A percentile compares a stretch with the other conserved stretches of the same genome.
These are phyloP conservation scores for Xestia c-nigrum DNA, from an alignment of 2,888 invertebrate genomes.

Conservation along the genomic window DNA sequence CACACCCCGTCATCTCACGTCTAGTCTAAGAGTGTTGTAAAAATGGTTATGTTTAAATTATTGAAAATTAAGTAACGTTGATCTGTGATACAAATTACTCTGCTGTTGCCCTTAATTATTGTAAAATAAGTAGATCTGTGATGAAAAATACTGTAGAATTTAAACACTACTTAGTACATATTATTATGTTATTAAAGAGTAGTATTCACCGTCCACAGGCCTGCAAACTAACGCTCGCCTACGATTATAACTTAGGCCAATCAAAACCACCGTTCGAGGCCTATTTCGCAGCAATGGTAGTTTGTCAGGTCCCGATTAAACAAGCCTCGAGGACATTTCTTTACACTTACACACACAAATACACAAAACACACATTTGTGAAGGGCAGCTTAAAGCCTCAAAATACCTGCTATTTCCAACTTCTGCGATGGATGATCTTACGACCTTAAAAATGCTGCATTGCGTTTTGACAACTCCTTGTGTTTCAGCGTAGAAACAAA, in stretches of 20 bases:
- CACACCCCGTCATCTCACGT: too few species aligned
- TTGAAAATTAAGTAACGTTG: too few species aligned
- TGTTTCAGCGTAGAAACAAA: neutral
- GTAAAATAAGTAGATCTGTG: too few species aligned
- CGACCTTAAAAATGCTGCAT: neutral
- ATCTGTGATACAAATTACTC: too few species aligned
- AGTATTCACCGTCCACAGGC: too few species aligned
- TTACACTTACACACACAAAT: constrained; percentile 45
- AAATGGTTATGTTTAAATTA: too few species aligned
- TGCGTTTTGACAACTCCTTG: neutral
- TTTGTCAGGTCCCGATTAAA: constrained; percentile 69
- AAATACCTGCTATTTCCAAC: neutral
- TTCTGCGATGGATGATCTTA: neutral
- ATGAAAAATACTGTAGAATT: too few species aligned
- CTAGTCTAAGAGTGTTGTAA: too few species aligned
- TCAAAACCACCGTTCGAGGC: constrained; percentile 55
- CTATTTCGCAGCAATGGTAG: constrained; percentile 68
- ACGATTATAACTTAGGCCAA: constrained; percentile 20
- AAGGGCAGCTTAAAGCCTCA: neutral
- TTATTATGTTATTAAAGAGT: too few species aligned
- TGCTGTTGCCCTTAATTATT: too few species aligned
- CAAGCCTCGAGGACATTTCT: constrained; percentile 65
- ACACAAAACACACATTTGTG: constrained; percentile 10
- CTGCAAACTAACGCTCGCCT: neutral
- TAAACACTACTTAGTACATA: too few species aligned